These are phyloP conservation scores for Formica selysi DNA, from an alignment of 1,140 invertebrate species.

Conservation along the genomic window DNA sequence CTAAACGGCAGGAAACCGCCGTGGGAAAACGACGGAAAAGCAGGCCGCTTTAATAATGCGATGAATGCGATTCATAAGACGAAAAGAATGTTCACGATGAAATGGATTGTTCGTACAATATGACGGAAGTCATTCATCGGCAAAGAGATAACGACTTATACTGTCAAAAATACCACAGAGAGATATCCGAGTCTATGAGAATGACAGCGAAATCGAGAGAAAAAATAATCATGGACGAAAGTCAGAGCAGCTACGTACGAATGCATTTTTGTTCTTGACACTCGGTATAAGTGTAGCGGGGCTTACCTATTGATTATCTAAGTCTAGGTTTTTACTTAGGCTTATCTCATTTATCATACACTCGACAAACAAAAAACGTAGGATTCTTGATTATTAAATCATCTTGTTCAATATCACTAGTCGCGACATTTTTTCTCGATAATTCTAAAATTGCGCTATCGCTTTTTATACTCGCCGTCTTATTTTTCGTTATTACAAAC, in stretches of 20 bases:
- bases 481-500: not conserved
- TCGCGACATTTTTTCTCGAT: not conserved
- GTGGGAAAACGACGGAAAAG: slow-evolving; percentile 53
- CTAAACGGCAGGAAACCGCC: slow-evolving; percentile 9
- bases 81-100: not conserved
- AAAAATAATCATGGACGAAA: slow-evolving; percentile 35
- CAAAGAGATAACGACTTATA: slow-evolving; percentile 8
- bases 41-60: slow-evolving; percentile 35
- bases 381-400: not conserved
- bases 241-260: not conserved
- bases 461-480: not conserved
- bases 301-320: not conserved
- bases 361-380: not conserved
- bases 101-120: slow-evolving; percentile 20
- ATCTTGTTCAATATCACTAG: not conserved
- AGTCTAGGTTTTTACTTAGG: too few species aligned
- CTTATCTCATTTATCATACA: slow-evolving; percentile 11
- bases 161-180: not conserved
- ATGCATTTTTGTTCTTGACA: slow-evolving; percentile 42
- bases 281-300: not conserved
- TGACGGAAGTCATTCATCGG: not conserved
- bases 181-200: not conserved
- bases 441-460: not conserved
- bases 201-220: slow-evolving; percentile 11
- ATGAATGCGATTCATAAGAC: slow-evolving; percentile 15